Percentiles rank a stretch among this genome's conserved stretches.
Evolutionary conservation across 2,113 vertebrate species (phyloP).

Genomic region (Panurus biarmicus): DNA sequence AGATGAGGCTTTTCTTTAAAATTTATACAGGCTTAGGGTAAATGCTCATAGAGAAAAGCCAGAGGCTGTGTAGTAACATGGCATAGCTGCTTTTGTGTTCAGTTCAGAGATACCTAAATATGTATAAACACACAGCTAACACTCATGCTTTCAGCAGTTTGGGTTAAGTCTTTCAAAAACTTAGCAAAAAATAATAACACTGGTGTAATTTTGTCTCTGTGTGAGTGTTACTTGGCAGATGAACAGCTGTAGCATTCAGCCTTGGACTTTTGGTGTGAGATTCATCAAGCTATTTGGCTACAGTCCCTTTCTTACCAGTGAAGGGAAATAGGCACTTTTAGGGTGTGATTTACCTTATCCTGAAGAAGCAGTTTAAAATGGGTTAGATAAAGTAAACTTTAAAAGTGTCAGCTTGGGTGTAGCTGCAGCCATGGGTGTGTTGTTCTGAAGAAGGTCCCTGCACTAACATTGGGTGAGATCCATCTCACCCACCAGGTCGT

Average conservation of each 20-base stretch:
- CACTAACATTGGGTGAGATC: neutral
- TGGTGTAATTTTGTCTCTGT: neutral
- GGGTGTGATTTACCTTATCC: neutral
- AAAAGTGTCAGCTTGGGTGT: neutral
- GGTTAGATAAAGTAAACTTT: neutral
- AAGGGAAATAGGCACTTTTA: neutral
- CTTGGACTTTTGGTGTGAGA: neutral
- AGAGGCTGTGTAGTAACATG: neutral
- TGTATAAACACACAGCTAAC: neutral
- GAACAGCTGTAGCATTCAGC: constrained; percentile 1
- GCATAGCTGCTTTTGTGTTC: neutral
- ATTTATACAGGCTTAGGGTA: neutral
- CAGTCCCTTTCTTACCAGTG: neutral
- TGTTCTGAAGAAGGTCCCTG: neutral
- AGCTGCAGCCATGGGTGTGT: neutral
- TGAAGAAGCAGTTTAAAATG: neutral
- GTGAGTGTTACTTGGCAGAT: neutral
- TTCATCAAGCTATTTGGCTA: neutral
- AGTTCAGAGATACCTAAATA: neutral
- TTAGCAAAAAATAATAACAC: neutral
- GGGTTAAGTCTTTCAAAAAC: neutral
- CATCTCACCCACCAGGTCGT: neutral
- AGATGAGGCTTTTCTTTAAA: neutral
- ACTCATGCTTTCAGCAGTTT: neutral
- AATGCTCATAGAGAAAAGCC: neutral